A percentile compares a stretch with the other conserved stretches of the same genome.
Conservation (phyloP, 2,888 invertebrate genomes). For the Steinernema hermaphroditum region DNA sequence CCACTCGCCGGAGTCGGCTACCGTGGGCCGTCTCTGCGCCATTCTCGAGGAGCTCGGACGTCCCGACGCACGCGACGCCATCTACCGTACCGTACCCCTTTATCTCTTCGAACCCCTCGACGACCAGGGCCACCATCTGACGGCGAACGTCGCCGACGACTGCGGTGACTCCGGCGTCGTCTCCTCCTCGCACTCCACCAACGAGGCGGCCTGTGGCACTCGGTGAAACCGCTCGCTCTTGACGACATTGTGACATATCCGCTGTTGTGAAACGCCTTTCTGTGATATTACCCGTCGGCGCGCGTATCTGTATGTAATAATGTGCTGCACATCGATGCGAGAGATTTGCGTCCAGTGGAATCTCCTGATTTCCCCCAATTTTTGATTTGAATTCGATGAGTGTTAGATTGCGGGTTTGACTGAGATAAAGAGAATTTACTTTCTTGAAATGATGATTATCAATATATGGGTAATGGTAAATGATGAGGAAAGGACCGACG, state of each 20-base stretch:
- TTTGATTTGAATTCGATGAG: slow-evolving; percentile 16
- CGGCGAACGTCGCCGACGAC: slow-evolving; percentile 38
- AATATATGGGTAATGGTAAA: too few species aligned
- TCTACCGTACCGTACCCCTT: slow-evolving; percentile 72
- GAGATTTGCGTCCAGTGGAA: background rate
- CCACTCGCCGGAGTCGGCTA: slow-evolving; percentile 66
- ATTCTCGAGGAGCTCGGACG: slow-evolving; percentile 73
- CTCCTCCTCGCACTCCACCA: slow-evolving; percentile 15
- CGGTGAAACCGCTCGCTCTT: slow-evolving; percentile 2
- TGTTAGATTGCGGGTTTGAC: slow-evolving; percentile 9
- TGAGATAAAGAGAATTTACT: slow-evolving; percentile 23
- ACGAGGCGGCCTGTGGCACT: background rate
- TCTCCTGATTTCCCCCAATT: background rate
- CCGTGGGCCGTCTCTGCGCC: slow-evolving; percentile 71
- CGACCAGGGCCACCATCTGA: slow-evolving; percentile 5
- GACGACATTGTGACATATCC: background rate
- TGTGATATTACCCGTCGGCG: background rate
- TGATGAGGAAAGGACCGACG: too few species aligned
- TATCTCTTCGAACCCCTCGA: slow-evolving; percentile 63
- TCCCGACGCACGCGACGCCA: slow-evolving; percentile 72
- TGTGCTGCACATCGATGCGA: background rate
- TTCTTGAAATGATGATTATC: too few species aligned
- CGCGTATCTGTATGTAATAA: slow-evolving; percentile 19
- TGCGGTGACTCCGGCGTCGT: slow-evolving; percentile 49
- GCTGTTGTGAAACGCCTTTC: background rate